These are phyloP conservation scores for Dasyurus viverrinus DNA, from an alignment of 2,113 vertebrate genomes.

Conservation along the genomic window DNA sequence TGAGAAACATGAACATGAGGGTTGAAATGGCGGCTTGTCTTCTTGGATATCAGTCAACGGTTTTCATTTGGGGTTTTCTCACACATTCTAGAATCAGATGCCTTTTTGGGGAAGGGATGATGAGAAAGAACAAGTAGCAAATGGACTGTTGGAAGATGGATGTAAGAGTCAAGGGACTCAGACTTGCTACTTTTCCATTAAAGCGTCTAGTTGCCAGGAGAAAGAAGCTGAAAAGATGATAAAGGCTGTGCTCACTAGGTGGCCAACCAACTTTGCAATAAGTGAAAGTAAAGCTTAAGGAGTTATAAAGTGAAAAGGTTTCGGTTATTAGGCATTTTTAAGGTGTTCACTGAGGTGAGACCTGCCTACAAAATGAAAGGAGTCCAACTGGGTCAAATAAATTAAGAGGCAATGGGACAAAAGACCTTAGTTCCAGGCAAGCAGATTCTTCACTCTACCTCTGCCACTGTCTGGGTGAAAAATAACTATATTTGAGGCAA, in stretches of 20 bases:
- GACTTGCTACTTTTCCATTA: conserved; percentile 16
- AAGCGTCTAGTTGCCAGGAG: background rate
- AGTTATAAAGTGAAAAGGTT: background rate
- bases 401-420: background rate
- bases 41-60: background rate
- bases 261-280: background rate
- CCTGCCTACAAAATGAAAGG: background rate
- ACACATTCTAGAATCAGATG: background rate
- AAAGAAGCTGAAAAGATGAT: background rate
- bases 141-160: background rate
- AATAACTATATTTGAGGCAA: background rate
- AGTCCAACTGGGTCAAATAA: background rate
- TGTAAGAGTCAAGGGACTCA: background rate
- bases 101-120: background rate
- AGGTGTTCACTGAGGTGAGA: background rate
- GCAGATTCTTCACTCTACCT: conserved; percentile 23
- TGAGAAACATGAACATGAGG: background rate
- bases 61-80: background rate
- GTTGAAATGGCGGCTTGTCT: background rate
- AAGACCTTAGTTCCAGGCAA: background rate
- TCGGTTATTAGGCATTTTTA: conserved; percentile 8
- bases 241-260: background rate
- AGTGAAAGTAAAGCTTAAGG: conserved; percentile 37
- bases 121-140: background rate
- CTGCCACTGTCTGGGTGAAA: background rate